Percentiles rank a stretch among this genome's conserved stretches.
phyloP scores from a whole-genome alignment of 1,140 invertebrate species.

The Ips nitidus region DNA sequence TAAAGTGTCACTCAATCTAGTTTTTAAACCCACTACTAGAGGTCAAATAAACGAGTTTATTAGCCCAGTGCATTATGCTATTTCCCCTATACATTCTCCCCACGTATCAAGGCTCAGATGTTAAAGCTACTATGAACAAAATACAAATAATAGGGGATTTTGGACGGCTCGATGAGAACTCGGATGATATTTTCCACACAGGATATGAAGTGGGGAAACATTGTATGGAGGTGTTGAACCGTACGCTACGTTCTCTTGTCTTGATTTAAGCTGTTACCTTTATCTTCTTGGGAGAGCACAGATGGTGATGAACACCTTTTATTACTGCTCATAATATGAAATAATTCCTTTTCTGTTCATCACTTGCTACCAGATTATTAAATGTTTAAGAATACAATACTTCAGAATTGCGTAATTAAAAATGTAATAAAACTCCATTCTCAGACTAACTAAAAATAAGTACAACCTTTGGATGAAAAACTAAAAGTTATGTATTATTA shows the following conservation, averaged over 20 bases:
- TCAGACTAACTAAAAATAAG: too few species aligned
- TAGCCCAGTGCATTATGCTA: neutral
- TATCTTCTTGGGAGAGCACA: conserved; percentile 1
- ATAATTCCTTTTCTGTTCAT: too few species aligned
- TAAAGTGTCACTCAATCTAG: neutral
- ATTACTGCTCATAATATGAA: neutral
- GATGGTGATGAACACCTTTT: neutral
- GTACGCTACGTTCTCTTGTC: neutral
- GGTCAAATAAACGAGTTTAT: neutral
- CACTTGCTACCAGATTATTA: too few species aligned
- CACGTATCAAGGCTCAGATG: neutral
- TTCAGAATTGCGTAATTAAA: too few species aligned
- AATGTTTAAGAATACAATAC: too few species aligned
- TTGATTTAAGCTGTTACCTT: conserved; percentile 1
- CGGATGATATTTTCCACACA: neutral
- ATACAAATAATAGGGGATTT: conserved; percentile 6
- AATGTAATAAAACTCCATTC: too few species aligned
- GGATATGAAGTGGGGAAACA: conserved; percentile 1
- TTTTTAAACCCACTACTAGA: neutral
- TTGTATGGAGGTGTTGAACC: conserved; percentile 4
- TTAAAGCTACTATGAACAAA: conserved; percentile 4
- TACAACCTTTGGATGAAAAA: too few species aligned
- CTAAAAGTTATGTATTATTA: too few species aligned
- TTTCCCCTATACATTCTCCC: neutral
- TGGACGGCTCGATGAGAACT: neutral